phyloP scores from a whole-genome alignment of 2,797 vertebrate species.

The Arnoldichthys spilopterus region DNA sequence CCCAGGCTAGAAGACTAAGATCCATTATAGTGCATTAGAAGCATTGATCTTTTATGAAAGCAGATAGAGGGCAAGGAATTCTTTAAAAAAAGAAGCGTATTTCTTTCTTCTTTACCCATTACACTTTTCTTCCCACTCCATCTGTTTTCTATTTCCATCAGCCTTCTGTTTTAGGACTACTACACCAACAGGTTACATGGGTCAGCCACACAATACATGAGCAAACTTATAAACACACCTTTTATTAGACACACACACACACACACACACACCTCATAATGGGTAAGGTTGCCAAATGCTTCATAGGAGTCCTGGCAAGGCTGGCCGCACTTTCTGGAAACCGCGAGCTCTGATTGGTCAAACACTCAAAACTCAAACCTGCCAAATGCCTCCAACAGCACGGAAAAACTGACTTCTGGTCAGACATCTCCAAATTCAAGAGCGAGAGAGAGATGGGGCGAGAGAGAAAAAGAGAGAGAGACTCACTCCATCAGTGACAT shows the following conservation, averaged over 20 bases:
- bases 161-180: neutral
- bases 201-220: neutral
- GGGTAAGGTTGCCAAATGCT: constrained; percentile 8
- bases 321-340: constrained; percentile 33
- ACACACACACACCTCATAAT: constrained; percentile 18
- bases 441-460: constrained; percentile 30
- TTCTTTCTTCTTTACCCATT: neutral
- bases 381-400: constrained; percentile 22
- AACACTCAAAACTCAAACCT: constrained; percentile 30
- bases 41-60: constrained; percentile 21
- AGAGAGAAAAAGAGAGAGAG: constrained; percentile 24
- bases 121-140: neutral
- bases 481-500: constrained; percentile 11
- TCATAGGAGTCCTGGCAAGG: constrained; percentile 25
- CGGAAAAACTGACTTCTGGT: constrained; percentile 45
- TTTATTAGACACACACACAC: constrained; percentile 11
- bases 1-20: constrained; percentile 4
- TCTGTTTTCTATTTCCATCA: neutral
- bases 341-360: constrained; percentile 29
- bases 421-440: constrained; percentile 21
- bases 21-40: constrained; percentile 26
- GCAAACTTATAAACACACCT: neutral
- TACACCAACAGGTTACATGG: neutral
- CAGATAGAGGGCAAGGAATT: neutral
- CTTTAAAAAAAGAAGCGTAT: neutral